Conservation (phyloP, 2,113 vertebrate genomes). For the Forbesichthys papilliferus region DNA sequence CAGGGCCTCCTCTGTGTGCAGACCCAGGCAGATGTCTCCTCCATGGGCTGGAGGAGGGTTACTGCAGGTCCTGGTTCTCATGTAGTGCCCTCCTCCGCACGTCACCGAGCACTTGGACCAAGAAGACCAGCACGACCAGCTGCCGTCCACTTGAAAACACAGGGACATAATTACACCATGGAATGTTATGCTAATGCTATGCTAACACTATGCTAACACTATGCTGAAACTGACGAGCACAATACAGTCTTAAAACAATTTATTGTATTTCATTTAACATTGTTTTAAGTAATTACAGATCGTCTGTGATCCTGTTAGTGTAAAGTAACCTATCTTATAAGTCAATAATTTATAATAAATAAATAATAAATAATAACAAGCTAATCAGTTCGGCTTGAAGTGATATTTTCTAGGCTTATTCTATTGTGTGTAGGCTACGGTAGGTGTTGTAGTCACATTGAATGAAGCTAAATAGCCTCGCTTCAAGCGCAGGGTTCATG, state of each 20-base stretch:
- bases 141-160: constrained; percentile 85
- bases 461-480: not conserved
- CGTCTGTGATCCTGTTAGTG: no score
- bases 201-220: no score
- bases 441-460: not conserved
- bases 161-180: no score
- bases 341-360: no score
- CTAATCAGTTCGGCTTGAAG: not conserved
- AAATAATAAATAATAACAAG: no score
- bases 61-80: constrained; percentile 91
- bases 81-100: constrained; percentile 94
- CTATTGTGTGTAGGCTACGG: not conserved
- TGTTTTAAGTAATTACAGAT: no score
- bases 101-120: constrained; percentile 97
- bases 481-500: no score
- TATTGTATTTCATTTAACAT: no score
- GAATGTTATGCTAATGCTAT: no score
- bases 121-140: constrained; percentile 96
- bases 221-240: no score
- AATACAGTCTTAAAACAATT: no score
- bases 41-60: constrained; percentile 91
- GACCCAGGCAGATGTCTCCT: constrained; percentile 95
- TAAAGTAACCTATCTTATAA: no score
- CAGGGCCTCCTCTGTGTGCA: constrained; percentile 95
- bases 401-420: not conserved